A percentile compares a stretch with the other conserved stretches of the same genome.
phyloP scores from a whole-genome alignment of 2,797 vertebrate genomes.

The Cynodonichthys magdalenae region DNA sequence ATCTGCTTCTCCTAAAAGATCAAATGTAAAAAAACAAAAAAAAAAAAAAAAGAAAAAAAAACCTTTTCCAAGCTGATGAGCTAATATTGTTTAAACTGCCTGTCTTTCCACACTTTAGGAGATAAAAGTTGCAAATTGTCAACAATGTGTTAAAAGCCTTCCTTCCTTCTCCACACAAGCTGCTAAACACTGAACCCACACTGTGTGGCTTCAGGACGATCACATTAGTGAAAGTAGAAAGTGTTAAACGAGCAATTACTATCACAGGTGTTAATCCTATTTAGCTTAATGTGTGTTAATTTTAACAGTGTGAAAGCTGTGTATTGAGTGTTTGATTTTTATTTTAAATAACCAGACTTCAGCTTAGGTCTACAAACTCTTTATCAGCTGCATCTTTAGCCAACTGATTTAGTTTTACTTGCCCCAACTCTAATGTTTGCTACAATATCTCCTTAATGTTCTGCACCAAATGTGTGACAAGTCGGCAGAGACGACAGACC shows the following conservation, averaged over 20 bases:
- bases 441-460: too few relatives aligned
- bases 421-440: too few relatives aligned
- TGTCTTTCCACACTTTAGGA: slow-evolving; percentile 16
- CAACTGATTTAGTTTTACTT: slow-evolving; percentile 3
- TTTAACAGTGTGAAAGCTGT: slow-evolving; percentile 27
- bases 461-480: too few relatives aligned
- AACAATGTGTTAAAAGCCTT: slow-evolving; percentile 37
- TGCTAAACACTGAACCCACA: neutral
- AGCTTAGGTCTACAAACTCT: neutral
- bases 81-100: slow-evolving; percentile 5
- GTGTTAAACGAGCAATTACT: slow-evolving; percentile 59
- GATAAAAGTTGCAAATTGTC: slow-evolving; percentile 13
- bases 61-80: neutral
- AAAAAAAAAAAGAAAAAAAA: too few relatives aligned
- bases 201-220: slow-evolving; percentile 29
- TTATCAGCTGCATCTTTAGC: neutral
- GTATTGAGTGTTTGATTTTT: slow-evolving; percentile 45
- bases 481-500: too few relatives aligned
- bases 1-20: neutral
- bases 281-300: slow-evolving; percentile 39
- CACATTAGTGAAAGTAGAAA: slow-evolving; percentile 62
- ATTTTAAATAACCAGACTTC: neutral
- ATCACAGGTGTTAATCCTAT: slow-evolving; percentile 21
- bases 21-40: neutral
- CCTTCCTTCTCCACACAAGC: slow-evolving; percentile 4